Conservation (phyloP, 2,888 invertebrate species). For the Agrenia bidenticulata region DNA sequence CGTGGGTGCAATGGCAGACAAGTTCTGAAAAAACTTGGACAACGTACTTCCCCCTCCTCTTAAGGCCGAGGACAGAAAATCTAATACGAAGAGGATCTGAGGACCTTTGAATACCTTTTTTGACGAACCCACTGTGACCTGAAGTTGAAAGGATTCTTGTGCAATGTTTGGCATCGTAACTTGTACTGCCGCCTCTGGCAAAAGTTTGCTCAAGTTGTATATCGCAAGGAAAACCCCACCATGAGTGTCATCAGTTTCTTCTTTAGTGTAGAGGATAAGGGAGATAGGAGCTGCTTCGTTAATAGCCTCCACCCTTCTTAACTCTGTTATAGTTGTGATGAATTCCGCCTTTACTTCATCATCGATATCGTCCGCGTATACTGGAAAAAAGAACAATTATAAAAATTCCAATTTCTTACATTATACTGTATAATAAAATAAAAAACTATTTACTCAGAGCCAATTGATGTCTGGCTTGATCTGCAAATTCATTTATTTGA, state of each 20-base stretch:
- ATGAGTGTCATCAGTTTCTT: not conserved
- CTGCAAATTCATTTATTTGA: not conserved
- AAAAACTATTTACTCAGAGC: not conserved
- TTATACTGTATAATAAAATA: too few species aligned
- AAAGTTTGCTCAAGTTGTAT: not conserved
- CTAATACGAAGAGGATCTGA: not conserved
- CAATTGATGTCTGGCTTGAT: not conserved
- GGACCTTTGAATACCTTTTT: too few species aligned
- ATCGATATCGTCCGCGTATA: slow-evolving; percentile 10
- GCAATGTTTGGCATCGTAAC: not conserved
- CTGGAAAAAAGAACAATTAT: too few species aligned
- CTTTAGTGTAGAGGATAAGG: not conserved
- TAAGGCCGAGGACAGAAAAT: not conserved
- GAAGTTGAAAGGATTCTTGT: not conserved
- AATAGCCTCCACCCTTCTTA: not conserved
- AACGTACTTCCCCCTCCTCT: not conserved
- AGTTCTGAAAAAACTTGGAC: not conserved
- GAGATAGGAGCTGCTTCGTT: not conserved
- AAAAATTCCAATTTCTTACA: too few species aligned
- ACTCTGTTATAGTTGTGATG: not conserved
- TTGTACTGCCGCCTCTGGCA: not conserved
- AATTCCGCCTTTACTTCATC: not conserved
- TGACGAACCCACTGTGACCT: not conserved
- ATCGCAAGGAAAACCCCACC: not conserved
- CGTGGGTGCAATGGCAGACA: not conserved